These are phyloP conservation scores for Formicarius rufipectus DNA, from an alignment of 2,113 vertebrate species.

Conservation along the genomic window DNA sequence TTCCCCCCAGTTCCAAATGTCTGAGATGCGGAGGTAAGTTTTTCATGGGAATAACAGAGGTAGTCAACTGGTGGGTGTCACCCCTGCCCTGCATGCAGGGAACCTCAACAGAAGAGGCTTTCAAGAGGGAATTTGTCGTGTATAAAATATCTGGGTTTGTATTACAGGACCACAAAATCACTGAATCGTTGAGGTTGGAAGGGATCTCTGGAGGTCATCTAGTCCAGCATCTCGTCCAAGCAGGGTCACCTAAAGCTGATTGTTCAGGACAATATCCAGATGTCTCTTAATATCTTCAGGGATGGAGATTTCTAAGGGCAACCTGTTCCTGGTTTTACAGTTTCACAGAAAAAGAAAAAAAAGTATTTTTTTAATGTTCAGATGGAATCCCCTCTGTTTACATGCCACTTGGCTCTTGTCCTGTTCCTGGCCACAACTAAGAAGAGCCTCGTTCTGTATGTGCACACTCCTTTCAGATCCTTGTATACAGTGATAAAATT, in stretches of 20 bases:
- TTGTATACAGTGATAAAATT: background rate
- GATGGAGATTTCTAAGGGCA: background rate
- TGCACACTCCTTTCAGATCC: background rate
- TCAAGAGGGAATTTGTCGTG: background rate
- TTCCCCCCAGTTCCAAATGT: background rate
- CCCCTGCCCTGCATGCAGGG: background rate
- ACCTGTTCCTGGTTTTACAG: background rate
- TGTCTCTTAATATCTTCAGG: conserved; percentile 12
- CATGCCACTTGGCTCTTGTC: background rate
- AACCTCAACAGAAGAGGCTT: background rate
- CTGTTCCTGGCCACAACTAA: background rate
- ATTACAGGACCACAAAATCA: conserved; percentile 48
- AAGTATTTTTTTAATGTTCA: background rate
- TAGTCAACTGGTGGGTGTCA: background rate
- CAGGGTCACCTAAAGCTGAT: background rate
- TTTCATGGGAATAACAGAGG: background rate
- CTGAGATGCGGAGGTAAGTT: conserved; percentile 37
- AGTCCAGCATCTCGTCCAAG: background rate
- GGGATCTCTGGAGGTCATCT: conserved; percentile 8
- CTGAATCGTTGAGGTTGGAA: conserved; percentile 42
- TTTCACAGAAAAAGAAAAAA: background rate
- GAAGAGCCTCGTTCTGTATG: background rate
- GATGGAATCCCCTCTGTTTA: background rate
- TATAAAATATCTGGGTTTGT: conserved; percentile 41
- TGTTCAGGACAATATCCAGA: background rate